phyloP scores from a whole-genome alignment of 64 coral and sea anemone genomes.

The Porites lutea region DNA sequence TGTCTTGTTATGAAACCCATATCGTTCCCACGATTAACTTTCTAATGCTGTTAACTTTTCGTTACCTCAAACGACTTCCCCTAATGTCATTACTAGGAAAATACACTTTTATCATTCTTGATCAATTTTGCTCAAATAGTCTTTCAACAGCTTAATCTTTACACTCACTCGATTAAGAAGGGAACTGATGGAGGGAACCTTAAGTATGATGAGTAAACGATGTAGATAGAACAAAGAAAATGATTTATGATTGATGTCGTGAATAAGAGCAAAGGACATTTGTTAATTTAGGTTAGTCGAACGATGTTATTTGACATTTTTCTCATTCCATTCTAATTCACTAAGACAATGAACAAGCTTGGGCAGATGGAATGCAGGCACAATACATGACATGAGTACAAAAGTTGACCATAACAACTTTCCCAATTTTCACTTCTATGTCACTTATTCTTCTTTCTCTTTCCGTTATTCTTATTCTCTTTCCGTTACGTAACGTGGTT shows the following conservation, averaged over 20 bases:
- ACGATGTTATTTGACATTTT: background rate
- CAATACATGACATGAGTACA: background rate
- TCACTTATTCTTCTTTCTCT: too few relatives aligned
- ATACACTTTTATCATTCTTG: background rate
- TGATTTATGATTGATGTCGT: background rate
- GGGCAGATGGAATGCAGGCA: background rate
- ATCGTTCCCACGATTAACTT: slow-evolving; percentile 20
- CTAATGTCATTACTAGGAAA: background rate
- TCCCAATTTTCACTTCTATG: background rate
- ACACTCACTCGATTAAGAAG: background rate
- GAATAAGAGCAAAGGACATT: background rate
- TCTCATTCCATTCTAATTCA: slow-evolving; percentile 15
- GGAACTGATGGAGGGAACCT: background rate
- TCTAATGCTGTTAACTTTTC: background rate
- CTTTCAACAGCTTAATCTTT: background rate
- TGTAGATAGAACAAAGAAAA: background rate
- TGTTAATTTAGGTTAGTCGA: background rate
- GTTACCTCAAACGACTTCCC: too few relatives aligned
- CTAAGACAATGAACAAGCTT: background rate
- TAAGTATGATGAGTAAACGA: background rate
- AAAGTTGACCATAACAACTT: background rate
- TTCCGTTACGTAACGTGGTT: background rate
- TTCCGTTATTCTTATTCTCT: too few relatives aligned
- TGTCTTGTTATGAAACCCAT: slow-evolving; percentile 12
- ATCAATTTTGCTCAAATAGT: background rate